Evolutionary conservation across 2,888 invertebrate species (phyloP), one percentile per base, ranked within the genome.

Genomic region (Hypena proboscidalis): DNA sequence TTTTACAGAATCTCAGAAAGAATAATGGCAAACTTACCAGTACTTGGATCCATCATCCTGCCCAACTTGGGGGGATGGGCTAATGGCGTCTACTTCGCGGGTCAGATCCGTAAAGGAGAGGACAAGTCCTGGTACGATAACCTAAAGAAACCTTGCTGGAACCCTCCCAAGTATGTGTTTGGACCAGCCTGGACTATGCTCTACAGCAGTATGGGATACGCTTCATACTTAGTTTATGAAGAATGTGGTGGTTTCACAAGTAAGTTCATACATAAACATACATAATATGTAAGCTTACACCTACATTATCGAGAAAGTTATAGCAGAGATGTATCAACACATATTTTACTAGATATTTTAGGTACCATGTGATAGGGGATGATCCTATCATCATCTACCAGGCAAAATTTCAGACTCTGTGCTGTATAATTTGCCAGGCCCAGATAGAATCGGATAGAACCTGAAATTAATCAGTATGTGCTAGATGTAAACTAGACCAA

Each of bases 171-270:
- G 62, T 95, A 94, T 93, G 92, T 93, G 0, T 97, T 97, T 74
- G 95, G 92, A 0, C 96, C 96, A 0, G 94, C 95, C 4, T 97
- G 97, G 97, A 95, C 96, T 0, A 75, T 92, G 0, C 80, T 97
- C 2, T 97, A 97, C 78, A 92, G 94, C 31, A 90, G 94, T 2
- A 97, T 97, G 94, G 97, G 97, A 1, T 96, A 96, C 66, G 96
- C 97, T 6, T 97, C 97, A 0, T 97, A 97, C 71, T 76, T 97
- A 50, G 95, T 97, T 0, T 95, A 93, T 87, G 92, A 93, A 47
- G 95, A 96, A 66, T 95, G 95, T 1, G 95, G 94, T 38, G 96
- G 96, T 13, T 95, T 95, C 64, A 80, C 90, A 58, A 94, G 93
- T 92, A 63, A 74, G 65, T 40, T 0, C 17, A 4, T 4, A 14